Evolutionary conservation across 2,888 invertebrate genomes (phyloP), one percentile per base, ranked within the genome.

Genomic region (Dryococelus australis): DNA sequence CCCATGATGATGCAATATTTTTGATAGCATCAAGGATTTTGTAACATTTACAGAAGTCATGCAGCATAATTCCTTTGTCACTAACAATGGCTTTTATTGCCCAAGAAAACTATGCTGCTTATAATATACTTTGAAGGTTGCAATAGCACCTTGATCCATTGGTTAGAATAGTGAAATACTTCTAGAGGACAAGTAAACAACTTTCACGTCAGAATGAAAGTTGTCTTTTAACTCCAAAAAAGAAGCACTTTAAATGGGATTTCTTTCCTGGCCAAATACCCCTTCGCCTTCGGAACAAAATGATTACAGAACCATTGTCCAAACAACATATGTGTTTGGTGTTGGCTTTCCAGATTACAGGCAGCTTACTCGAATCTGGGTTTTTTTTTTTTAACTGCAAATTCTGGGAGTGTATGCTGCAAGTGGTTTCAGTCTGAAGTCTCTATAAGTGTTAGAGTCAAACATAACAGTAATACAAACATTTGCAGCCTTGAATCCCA

Each of bases 111-210:
- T 24, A 24, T 16, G 79, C 79, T 9, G 79, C 24, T n/a, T n/a
- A n/a, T n/a, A n/a, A n/a, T n/a, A n/a, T n/a, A 16, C 12, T 16
- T 65, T 12, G 65, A 27, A 16, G 20, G 9, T 16, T 27, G 79
- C 79, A 79, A 8, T 79, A 79, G 20, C 79, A 27, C 20, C 79
- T 79, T 79, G 79, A 79, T 79, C 79, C 79, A 79, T 79, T 79
- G 79, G 79, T 79, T 79, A 16, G 6, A 10, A 16, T 8, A 79
- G 79, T 79, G 79, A 79, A 16, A 16, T 79, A 16, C 9, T 79
- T 10, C 27, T 8, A 26, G 27, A 27, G 27, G 79, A 16, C 79
- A 79, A 27, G 79, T 79, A 79, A 79, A 79, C 79, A 79, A 79
- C 79, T 79, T 79, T 79, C 27, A 79, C 79, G 9, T 16, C 79